phyloP scores from a whole-genome alignment of 2,888 invertebrate species.

The Ennomos erosarius region DNA sequence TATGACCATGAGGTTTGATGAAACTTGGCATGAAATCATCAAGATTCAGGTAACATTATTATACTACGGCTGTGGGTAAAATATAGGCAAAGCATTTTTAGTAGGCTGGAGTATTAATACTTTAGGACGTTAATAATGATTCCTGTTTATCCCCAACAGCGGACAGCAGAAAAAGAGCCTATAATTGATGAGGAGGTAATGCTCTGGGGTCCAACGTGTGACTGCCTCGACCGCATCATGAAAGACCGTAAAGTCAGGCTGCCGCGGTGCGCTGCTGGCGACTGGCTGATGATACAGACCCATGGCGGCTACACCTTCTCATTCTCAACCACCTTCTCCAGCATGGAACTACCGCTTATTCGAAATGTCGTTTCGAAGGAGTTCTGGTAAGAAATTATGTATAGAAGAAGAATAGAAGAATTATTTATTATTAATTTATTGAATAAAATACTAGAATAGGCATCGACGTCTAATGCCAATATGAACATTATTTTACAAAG shows the following conservation, averaged over 20 bases:
- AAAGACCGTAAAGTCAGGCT: slow-evolving; percentile 38
- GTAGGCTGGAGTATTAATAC: no score
- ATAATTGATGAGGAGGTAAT: slow-evolving; percentile 41
- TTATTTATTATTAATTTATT: no score
- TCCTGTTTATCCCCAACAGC: slow-evolving; percentile 22
- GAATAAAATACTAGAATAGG: no score
- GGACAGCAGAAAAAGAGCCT: slow-evolving; percentile 22
- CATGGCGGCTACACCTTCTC: slow-evolving; percentile 52
- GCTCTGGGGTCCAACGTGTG: slow-evolving; percentile 56
- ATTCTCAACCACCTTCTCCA: slow-evolving; percentile 48
- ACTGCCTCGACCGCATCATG: slow-evolving; percentile 52
- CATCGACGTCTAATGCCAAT: no score
- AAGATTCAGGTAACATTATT: slow-evolving; percentile 44
- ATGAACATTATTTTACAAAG: no score
- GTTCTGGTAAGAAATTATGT: slow-evolving; percentile 45
- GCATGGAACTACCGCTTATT: slow-evolving; percentile 45
- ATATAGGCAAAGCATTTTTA: no score
- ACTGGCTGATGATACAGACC: slow-evolving; percentile 51
- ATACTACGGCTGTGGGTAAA: no score
- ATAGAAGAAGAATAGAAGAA: no score
- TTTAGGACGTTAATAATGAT: no score
- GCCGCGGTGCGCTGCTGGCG: slow-evolving; percentile 44
- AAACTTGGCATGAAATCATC: slow-evolving; percentile 50
- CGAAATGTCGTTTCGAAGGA: slow-evolving; percentile 48
- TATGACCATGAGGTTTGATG: slow-evolving; percentile 49